Evolutionary conservation across 2,888 invertebrate genomes (phyloP).

Genomic region (Spodoptera exigua): DNA sequence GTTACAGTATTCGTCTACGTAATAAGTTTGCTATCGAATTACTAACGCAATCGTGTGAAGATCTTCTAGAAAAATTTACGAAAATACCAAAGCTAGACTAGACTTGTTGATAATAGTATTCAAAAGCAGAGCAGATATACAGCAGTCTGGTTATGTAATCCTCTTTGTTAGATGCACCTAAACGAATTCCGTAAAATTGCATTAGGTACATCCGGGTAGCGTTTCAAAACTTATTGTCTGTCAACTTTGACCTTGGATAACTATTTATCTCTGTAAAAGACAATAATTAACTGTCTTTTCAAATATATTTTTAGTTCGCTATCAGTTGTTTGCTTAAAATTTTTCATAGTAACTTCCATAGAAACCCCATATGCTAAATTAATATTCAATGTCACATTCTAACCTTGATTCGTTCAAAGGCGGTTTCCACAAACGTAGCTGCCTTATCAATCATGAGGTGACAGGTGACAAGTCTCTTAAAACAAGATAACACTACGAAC

Average conservation of each 20-base stretch:
- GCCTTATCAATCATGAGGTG: constrained; percentile 80
- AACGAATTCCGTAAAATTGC: background rate
- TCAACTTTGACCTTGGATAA: background rate
- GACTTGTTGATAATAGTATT: constrained; percentile 7
- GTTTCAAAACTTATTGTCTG: background rate
- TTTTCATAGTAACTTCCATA: too few species aligned
- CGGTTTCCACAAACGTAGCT: constrained; percentile 77
- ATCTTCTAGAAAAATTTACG: background rate
- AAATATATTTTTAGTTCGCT: too few species aligned
- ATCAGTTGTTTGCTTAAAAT: too few species aligned
- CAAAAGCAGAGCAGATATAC: background rate
- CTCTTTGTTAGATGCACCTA: constrained; percentile 3
- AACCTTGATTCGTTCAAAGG: constrained; percentile 68
- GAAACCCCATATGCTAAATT: constrained; percentile 10
- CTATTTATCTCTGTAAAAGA: background rate
- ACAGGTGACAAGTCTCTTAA: constrained; percentile 71
- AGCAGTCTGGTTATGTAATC: background rate
- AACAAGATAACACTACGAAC: constrained; percentile 72
- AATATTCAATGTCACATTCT: constrained; percentile 64
- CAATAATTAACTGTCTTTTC: background rate
- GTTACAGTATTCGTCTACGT: constrained; percentile 25
- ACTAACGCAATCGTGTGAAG: constrained; percentile 14
- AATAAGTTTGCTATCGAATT: constrained; percentile 23
- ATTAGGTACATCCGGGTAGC: background rate
- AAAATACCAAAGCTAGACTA: background rate